A percentile compares a stretch with the other conserved stretches of the same genome.
Conservation (phyloP, 2,113 vertebrate species). For the Anoura caudifer region DNA sequence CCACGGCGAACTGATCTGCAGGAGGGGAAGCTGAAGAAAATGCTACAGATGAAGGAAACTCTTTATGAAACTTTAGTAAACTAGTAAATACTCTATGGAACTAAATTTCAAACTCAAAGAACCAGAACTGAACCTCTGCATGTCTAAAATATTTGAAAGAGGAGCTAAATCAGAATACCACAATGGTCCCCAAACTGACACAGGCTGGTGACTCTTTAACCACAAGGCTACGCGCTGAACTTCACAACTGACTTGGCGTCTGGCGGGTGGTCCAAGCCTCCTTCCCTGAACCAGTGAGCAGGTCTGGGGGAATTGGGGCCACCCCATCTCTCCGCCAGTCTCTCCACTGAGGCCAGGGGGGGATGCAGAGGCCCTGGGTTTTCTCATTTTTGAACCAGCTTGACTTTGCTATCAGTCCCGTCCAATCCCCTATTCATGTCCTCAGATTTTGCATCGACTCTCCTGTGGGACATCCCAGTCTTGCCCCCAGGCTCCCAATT, state of each 20-base stretch:
- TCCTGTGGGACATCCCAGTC: neutral
- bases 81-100: neutral
- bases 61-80: neutral
- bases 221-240: accelerated
- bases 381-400: neutral
- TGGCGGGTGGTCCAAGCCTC: accelerated
- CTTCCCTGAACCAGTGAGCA: neutral
- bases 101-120: neutral
- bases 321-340: accelerated
- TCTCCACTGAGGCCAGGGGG: neutral
- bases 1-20: neutral
- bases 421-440: neutral
- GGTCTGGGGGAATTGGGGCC: accelerated
- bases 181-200: neutral
- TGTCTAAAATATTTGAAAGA: neutral
- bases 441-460: neutral
- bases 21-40: neutral
- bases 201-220: neutral
- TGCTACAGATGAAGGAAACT: neutral
- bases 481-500: neutral
- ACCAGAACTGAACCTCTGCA: neutral
- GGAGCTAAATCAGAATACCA: neutral
- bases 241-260: neutral
- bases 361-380: neutral
- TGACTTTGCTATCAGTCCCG: neutral